A percentile compares a stretch with the other conserved stretches of the same genome.
These are phyloP conservation scores for Setipinna tenuifilis DNA, from an alignment of 2,797 vertebrate species.

Conservation along the genomic window DNA sequence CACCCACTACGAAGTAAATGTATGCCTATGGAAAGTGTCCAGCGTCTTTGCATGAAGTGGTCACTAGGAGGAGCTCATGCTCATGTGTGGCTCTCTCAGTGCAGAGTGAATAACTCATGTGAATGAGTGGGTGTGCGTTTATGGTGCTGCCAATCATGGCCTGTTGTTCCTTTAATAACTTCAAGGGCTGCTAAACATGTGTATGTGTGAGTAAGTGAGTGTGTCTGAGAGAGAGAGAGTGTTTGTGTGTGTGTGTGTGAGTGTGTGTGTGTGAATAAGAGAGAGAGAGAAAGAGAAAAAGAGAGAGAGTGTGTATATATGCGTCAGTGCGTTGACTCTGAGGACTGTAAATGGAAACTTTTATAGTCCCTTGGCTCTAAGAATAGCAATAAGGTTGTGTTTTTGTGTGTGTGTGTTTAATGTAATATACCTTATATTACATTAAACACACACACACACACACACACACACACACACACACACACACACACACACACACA, in stretches of 20 bases:
- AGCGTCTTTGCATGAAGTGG: slow-evolving; percentile 48
- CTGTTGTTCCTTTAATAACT: slow-evolving; percentile 76
- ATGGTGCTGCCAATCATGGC: slow-evolving; percentile 63
- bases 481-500: slow-evolving; percentile 18
- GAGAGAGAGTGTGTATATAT: slow-evolving; percentile 35
- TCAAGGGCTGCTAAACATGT: slow-evolving; percentile 46
- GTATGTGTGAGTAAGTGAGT: slow-evolving; percentile 48
- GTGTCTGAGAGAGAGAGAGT: slow-evolving; percentile 20
- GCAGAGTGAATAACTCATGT: not conserved
- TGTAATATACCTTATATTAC: not conserved
- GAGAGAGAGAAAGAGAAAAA: not conserved
- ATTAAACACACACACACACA: not conserved
- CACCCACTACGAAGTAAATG: too few species aligned
- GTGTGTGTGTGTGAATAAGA: not conserved
- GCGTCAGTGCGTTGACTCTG: slow-evolving; percentile 58
- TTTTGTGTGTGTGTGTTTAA: too few species aligned
- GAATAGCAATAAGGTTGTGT: slow-evolving; percentile 77
- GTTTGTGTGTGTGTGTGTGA: slow-evolving; percentile 35
- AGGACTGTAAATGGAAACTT: slow-evolving; percentile 84
- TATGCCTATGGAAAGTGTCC: too few species aligned
- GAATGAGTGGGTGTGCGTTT: slow-evolving; percentile 39
- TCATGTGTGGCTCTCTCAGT: not conserved
- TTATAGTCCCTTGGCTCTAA: slow-evolving; percentile 73
- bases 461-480: slow-evolving; percentile 26
- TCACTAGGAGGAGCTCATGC: slow-evolving; percentile 65